Base-by-base conservation (phyloP, 2,888 invertebrate genomes). In the Lomographa bimaculata region DNA sequence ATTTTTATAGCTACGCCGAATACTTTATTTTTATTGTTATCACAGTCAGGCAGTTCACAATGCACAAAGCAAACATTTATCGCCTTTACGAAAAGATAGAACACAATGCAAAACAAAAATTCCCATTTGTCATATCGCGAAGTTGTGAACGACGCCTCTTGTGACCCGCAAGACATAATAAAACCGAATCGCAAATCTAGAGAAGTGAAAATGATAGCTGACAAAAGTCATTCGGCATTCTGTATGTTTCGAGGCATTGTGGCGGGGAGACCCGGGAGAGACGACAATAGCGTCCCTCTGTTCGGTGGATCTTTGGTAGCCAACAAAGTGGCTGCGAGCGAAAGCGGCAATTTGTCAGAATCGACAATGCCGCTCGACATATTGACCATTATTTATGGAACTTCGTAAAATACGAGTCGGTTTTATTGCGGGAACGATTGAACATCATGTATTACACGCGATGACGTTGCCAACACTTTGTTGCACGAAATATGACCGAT, bases 341-440 rank as follows among this genome's bases (percentile, higher is more conserved):
- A 78, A 78, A 74, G 67, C 64, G 67, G 81, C 79, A 87, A 89
- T 89, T 89, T 89, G 89, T 89, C 89, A 87, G 74, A 62, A 72
- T 85, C 85, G 84, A 89, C 89, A 87, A 89, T 81, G 59, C 79
- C 61, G 71, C 67, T 61, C 82, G 87, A 83, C 84, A 80, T 84
- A 87, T 86, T 86, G 87, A 80, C 84, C 86, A 87, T 86, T 87
- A 89, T 89, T 87, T 89, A 89, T 87, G 81, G 75, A 72, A 71
- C 72, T 75, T 66, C 71, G 81, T 83, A 78, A 82, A 81, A 81
- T 78, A 74, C 76, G 70, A 62, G 59, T 70, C 55, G 71, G 74
- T 76, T 85, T 86, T 86, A 86, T 82, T 83, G 82, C 89, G 85
- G 79, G 84, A 85, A 80, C 76, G 74, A 74, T 77, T 69, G 70